Percentiles rank a stretch among this genome's conserved stretches.
phyloP scores from a whole-genome alignment of 2,797 vertebrate species.

The Geotrypetes seraphini region DNA sequence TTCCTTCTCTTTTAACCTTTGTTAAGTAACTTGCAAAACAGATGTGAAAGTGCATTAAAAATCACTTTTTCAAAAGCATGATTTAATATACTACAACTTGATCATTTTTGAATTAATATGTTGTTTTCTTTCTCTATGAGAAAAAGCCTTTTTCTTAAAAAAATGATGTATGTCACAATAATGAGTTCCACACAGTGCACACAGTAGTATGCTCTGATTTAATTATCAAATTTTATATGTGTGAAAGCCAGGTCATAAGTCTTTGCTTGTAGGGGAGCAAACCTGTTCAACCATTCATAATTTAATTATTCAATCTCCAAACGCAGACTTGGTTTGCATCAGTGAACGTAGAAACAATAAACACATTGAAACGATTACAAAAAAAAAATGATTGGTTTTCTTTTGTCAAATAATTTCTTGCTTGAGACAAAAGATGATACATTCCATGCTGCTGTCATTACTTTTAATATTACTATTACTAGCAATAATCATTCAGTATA shows the following conservation, averaged over 20 bases:
- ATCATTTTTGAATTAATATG: slow-evolving; percentile 1
- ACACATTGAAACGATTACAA: not conserved
- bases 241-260: slow-evolving; percentile 2
- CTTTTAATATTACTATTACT: too few species aligned
- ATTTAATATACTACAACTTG: not conserved
- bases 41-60: not conserved
- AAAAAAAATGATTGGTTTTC: not conserved
- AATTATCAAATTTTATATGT: slow-evolving; percentile 3
- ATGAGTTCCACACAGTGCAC: too few species aligned
- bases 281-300: slow-evolving; percentile 10
- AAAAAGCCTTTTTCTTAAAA: too few species aligned
- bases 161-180: too few species aligned
- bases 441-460: too few species aligned
- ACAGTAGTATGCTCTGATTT: slow-evolving; percentile 6
- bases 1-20: slow-evolving; percentile 6
- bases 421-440: not conserved
- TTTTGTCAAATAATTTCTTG: slow-evolving; percentile 10
- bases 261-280: not conserved
- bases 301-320: slow-evolving; percentile 18
- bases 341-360: slow-evolving; percentile 8
- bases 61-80: not conserved
- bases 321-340: slow-evolving; percentile 4
- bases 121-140: rapidly evolving
- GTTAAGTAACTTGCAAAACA: not conserved
- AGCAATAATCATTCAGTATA: too few species aligned